Evolutionary conservation across 2,797 vertebrate genomes (phyloP).

Genomic region (Balearica regulorum): DNA sequence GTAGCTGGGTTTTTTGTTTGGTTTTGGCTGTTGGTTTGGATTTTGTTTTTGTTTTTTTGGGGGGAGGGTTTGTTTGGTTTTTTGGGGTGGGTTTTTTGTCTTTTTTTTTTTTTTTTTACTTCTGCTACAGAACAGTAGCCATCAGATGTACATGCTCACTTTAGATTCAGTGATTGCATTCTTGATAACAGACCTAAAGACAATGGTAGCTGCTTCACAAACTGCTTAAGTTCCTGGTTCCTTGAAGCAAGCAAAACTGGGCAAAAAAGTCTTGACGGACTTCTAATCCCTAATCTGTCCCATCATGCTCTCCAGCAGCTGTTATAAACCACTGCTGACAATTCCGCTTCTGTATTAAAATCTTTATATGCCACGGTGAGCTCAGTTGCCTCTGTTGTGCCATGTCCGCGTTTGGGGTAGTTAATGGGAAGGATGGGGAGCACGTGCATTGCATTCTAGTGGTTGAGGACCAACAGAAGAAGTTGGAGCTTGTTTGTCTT

Average conservation of each 20-base stretch:
- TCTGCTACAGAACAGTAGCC: neutral
- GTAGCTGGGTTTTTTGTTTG: neutral
- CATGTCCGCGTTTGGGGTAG: neutral
- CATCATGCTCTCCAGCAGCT: neutral
- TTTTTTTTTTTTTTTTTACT: neutral
- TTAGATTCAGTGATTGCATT: neutral
- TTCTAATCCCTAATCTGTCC: neutral
- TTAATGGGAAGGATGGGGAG: neutral
- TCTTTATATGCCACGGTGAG: neutral
- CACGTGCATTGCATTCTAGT: neutral
- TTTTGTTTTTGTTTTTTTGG: neutral
- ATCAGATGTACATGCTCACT: neutral
- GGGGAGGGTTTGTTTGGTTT: neutral
- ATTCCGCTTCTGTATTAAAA: neutral
- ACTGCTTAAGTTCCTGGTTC: neutral
- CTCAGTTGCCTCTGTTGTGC: neutral
- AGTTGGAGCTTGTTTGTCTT: neutral
- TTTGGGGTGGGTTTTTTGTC: no score
- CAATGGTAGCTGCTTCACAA: neutral
- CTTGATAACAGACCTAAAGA: neutral
- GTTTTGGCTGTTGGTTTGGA: neutral
- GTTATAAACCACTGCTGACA: neutral
- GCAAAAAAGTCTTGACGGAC: neutral
- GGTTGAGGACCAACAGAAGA: neutral
- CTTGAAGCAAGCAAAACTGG: neutral